These are phyloP conservation scores for Heliconius ethilla DNA, from an alignment of 2,888 invertebrate genomes.

Conservation along the genomic window DNA sequence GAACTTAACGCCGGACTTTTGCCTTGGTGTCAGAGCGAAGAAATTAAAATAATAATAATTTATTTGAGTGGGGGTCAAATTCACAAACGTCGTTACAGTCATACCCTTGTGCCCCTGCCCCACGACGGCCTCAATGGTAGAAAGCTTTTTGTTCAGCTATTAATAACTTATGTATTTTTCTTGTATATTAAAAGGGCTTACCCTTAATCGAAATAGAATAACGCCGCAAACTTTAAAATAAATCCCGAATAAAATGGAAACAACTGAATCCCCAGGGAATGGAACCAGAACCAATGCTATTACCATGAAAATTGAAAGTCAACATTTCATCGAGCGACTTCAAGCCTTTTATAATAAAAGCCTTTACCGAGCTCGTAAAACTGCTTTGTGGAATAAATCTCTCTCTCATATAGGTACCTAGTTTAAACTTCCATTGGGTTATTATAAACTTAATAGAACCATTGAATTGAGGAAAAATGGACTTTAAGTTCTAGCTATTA, in stretches of 20 bases:
- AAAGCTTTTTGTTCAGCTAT: not conserved
- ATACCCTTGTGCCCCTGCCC: too few relatives aligned
- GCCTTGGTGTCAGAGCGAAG: too few relatives aligned
- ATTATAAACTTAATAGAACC: constrained; percentile 26
- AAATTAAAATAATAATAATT: too few relatives aligned
- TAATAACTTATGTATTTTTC: not conserved
- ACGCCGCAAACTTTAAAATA: constrained; percentile 29
- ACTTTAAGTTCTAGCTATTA: not conserved
- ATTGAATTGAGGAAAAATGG: constrained; percentile 4
- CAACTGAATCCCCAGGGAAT: constrained; percentile 38
- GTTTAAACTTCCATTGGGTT: constrained; percentile 28
- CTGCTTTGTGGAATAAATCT: constrained; percentile 38
- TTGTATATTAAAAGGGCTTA: not conserved
- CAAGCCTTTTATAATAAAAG: constrained; percentile 44
- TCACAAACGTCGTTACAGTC: too few relatives aligned
- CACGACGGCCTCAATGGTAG: not conserved
- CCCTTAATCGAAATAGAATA: constrained; percentile 5
- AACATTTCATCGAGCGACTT: constrained; percentile 51
- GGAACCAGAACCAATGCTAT: constrained; percentile 46
- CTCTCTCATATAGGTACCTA: constrained; percentile 23
- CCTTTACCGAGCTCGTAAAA: constrained; percentile 39
- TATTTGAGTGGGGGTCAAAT: too few relatives aligned
- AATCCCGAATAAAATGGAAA: constrained; percentile 35
- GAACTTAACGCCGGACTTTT: too few relatives aligned
- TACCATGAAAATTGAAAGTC: constrained; percentile 59